phyloP scores from a whole-genome alignment of 2,888 invertebrate genomes.

The Drosophila monieri region DNA sequence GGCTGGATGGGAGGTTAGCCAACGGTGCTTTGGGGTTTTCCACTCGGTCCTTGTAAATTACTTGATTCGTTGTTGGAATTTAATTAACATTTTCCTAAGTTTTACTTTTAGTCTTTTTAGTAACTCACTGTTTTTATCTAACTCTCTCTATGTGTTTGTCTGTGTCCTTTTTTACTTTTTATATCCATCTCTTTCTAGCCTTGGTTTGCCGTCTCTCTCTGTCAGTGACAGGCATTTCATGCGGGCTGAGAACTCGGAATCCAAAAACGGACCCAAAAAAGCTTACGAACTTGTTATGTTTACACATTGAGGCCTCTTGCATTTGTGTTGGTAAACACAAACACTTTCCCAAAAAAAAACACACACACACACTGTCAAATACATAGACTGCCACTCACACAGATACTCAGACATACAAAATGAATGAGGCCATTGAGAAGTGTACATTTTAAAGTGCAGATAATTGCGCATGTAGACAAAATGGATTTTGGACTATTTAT shows the following conservation, averaged over 20 bases:
- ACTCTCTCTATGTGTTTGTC: conserved; percentile 13
- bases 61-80: conserved; percentile 79
- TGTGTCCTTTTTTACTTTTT: conserved; percentile 4
- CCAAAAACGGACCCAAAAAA: conserved; percentile 27
- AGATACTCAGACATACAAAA: conserved; percentile 2
- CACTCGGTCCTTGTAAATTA: conserved; percentile 77
- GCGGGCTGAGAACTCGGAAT: conserved; percentile 34
- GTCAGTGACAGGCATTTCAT: conserved; percentile 45
- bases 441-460: conserved; percentile 69
- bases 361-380: not conserved
- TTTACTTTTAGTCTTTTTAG: conserved; percentile 75
- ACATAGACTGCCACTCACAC: not conserved
- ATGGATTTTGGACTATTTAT: conserved; percentile 67
- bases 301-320: conserved; percentile 47
- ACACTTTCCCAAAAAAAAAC: conserved; percentile 13
- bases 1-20: conserved; percentile 11
- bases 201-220: conserved; percentile 12
- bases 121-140: conserved; percentile 41
- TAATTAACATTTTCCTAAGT: conserved; percentile 78
- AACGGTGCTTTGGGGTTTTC: conserved; percentile 75
- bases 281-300: conserved; percentile 57
- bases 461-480: conserved; percentile 75
- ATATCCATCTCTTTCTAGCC: conserved; percentile 3
- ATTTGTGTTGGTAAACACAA: conserved; percentile 40
- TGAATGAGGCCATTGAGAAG: conserved; percentile 51